Base-by-base conservation (phyloP, 2,113 vertebrate genomes). In the Antennarius striatus region DNA sequence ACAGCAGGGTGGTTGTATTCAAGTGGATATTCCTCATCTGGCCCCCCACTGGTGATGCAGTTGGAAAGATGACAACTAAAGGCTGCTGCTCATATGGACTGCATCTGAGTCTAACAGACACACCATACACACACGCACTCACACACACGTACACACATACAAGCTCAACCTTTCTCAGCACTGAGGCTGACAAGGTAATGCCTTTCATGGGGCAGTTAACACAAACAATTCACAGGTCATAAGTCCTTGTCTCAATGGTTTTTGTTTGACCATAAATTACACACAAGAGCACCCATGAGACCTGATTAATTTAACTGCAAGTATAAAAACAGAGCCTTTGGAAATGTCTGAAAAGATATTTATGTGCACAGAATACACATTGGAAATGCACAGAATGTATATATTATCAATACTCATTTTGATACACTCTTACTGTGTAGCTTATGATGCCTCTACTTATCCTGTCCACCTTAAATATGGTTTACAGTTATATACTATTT, bases 221-320 rank as follows among this genome's bases (percentile, higher is more conserved):
- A 90, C 91, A 93, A 94, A 91, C 88, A 93, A 83, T 93, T 94
- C 93, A 90, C 89, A 94, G 90, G 81, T 91, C 75, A 17, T 94
- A 93, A 94, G 91, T 93, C 88, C 85, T 91, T 91, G 91, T 94
- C 89, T 92, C 90, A 86, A 86, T 68, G 84, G 88, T 91, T 91
- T 88, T 88, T 82, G 85, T 89, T 85, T 83, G 82, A 86, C 90
- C 80, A 93, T 94, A 93, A 93, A 94, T 94, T 91, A 93, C 58
- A 71, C 17, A 63, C 57, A 70, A 89, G 81, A 83, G 81, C 69
- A 74, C 92, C 87, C 73, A 10, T 54, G 92, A 80, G 93, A 84
- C 70, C 85, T 71, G 62, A 78, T 89, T 88, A 78, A 89, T 90
- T 80, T 88, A 79, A 58, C 58, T 40, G 75, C 66, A 39, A 85